These are phyloP conservation scores for Ganaspis brasiliensis DNA, from an alignment of 2,888 invertebrate species.

Conservation along the genomic window DNA sequence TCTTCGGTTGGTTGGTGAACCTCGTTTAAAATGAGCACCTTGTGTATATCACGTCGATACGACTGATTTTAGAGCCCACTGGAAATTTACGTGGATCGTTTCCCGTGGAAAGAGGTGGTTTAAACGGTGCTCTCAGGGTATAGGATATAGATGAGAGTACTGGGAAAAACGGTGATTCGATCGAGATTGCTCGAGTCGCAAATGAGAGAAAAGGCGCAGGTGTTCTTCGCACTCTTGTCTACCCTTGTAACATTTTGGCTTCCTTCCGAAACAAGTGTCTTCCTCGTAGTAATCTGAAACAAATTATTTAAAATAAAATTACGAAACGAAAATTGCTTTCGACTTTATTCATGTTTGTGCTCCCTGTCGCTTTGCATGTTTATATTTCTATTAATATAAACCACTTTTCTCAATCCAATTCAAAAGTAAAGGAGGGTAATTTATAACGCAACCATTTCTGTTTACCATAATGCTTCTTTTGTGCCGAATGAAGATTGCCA, in stretches of 20 bases:
- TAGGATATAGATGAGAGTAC: slow-evolving; percentile 39
- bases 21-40: slow-evolving; percentile 26
- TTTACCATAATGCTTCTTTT: background rate
- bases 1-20: slow-evolving; percentile 11
- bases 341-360: background rate
- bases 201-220: slow-evolving; percentile 60
- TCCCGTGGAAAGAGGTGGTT: slow-evolving; percentile 55
- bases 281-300: background rate
- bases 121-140: slow-evolving; percentile 47
- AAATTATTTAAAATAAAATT: slow-evolving; percentile 16
- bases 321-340: background rate
- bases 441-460: background rate
- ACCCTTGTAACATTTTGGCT: background rate
- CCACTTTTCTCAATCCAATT: background rate
- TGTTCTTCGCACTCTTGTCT: slow-evolving; percentile 47
- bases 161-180: slow-evolving; percentile 47
- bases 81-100: slow-evolving; percentile 65
- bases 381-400: slow-evolving; percentile 10
- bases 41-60: slow-evolving; percentile 31
- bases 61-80: slow-evolving; percentile 52
- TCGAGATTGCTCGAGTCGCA: slow-evolving; percentile 58
- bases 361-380: background rate
- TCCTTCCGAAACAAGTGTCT: background rate
- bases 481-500: background rate
- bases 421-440: slow-evolving; percentile 5